Evolutionary conservation across 2,113 vertebrate genomes (phyloP).

Genomic region (Malaclemys terrapin): DNA sequence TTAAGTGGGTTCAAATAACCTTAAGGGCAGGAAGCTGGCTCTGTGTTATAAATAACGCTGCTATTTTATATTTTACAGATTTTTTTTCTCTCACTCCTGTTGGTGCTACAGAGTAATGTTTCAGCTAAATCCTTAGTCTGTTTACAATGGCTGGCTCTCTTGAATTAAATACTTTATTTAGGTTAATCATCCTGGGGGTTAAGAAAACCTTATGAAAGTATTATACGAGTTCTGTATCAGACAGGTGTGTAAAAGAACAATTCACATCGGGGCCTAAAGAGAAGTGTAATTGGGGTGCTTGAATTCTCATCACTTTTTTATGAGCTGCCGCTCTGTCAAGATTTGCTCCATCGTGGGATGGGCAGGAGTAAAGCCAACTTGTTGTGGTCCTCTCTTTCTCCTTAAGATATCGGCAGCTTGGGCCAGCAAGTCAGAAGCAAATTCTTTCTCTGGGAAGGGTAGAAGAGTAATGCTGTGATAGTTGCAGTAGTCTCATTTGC

Average conservation of each 20-base stretch:
- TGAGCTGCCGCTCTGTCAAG: too few relatives aligned
- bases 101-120: slow-evolving; percentile 3
- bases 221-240: not conserved
- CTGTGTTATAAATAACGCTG: slow-evolving; percentile 59
- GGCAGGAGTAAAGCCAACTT: too few relatives aligned
- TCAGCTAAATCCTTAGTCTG: not conserved
- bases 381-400: too few relatives aligned
- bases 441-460: too few relatives aligned
- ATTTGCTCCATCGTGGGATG: too few relatives aligned
- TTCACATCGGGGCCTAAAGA: not conserved
- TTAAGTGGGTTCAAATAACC: slow-evolving; percentile 58
- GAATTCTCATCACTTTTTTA: too few relatives aligned
- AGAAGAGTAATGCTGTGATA: not conserved
- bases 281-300: too few relatives aligned
- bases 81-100: not conserved
- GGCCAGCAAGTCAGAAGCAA: too few relatives aligned
- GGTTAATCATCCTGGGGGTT: not conserved
- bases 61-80: slow-evolving; percentile 32
- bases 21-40: slow-evolving; percentile 14
- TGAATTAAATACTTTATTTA: slow-evolving; percentile 9
- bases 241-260: not conserved
- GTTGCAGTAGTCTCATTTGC: not conserved
- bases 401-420: too few relatives aligned
- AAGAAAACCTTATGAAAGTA: not conserved
- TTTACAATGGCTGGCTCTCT: not conserved